phyloP scores from a whole-genome alignment of 2,888 invertebrate genomes.

The Hecatera dysodea region DNA sequence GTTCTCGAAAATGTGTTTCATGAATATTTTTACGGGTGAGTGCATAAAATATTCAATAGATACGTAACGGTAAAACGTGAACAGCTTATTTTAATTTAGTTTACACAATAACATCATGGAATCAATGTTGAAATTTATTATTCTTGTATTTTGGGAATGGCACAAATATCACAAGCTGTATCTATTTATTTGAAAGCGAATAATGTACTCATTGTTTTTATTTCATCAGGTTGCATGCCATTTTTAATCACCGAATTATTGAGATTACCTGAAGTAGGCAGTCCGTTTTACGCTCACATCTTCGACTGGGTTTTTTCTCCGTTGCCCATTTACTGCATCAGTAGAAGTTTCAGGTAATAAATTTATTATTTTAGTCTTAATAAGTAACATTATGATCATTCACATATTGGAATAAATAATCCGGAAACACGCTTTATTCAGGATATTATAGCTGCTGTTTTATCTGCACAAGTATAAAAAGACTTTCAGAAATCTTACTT shows the following conservation, averaged over 20 bases:
- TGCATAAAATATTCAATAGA: slow-evolving; percentile 3
- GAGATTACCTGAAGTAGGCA: slow-evolving; percentile 92
- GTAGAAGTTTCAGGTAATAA: slow-evolving; percentile 85
- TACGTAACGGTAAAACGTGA: slow-evolving; percentile 27
- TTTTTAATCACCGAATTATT: slow-evolving; percentile 93
- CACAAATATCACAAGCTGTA: slow-evolving; percentile 35
- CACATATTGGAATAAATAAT: slow-evolving; percentile 7
- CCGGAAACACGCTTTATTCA: slow-evolving; percentile 34
- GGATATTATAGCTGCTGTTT: slow-evolving; percentile 20
- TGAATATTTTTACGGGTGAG: slow-evolving; percentile 92
- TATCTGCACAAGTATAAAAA: slow-evolving; percentile 20
- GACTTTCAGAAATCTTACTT: slow-evolving; percentile 3
- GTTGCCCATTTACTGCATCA: slow-evolving; percentile 92
- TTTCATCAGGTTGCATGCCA: slow-evolving; percentile 92
- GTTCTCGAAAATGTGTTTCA: slow-evolving; percentile 94
- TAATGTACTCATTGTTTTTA: slow-evolving; percentile 52
- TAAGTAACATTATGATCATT: slow-evolving; percentile 12
- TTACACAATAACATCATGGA: slow-evolving; percentile 26
- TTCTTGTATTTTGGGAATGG: slow-evolving; percentile 45
- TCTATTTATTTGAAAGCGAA: slow-evolving; percentile 39
- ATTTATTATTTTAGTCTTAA: slow-evolving; percentile 31
- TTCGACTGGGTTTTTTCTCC: slow-evolving; percentile 94
- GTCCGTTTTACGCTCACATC: slow-evolving; percentile 91
- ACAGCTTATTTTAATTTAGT: slow-evolving; percentile 37
- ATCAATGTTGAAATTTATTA: slow-evolving; percentile 31